These are phyloP conservation scores for Cephus pygmeus DNA, from an alignment of 2,888 invertebrate species.

Conservation along the genomic window DNA sequence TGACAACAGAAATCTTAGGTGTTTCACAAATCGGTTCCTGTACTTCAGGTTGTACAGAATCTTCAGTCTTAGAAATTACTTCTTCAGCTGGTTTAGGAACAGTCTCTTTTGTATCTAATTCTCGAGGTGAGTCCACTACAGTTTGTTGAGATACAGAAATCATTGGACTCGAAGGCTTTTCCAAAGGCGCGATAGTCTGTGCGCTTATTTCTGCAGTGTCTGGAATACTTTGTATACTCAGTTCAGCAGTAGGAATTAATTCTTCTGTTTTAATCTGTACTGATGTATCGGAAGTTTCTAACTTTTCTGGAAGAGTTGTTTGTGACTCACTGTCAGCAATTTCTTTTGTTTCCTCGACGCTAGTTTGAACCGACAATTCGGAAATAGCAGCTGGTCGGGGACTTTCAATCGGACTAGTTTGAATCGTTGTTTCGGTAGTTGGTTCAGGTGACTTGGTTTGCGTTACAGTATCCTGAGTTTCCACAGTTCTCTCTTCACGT, in stretches of 20 bases:
- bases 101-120: conserved; percentile 36
- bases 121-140: conserved; percentile 7
- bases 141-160: conserved; percentile 35
- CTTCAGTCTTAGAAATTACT: conserved; percentile 35
- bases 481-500: conserved; percentile 33
- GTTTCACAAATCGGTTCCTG: neutral
- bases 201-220: conserved; percentile 44
- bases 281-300: conserved; percentile 47
- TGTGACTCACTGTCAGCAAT: conserved; percentile 55
- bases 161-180: conserved; percentile 10
- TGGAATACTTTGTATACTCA: conserved; percentile 55
- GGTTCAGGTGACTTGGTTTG: conserved; percentile 44
- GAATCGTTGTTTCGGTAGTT: conserved; percentile 31
- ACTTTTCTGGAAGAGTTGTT: conserved; percentile 42
- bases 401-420: conserved; percentile 48
- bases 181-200: conserved; percentile 35
- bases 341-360: conserved; percentile 53
- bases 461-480: conserved; percentile 45
- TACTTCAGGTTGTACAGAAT: conserved; percentile 24
- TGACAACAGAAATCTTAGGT: neutral
- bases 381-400: conserved; percentile 26
- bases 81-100: conserved; percentile 37
- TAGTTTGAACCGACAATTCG: conserved; percentile 43
- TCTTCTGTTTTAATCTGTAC: conserved; percentile 48
- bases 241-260: conserved; percentile 45